A percentile compares a stretch with the other conserved stretches of the same genome.
phyloP scores from a whole-genome alignment of 2,888 invertebrate species.

The Trisateles emortualis region DNA sequence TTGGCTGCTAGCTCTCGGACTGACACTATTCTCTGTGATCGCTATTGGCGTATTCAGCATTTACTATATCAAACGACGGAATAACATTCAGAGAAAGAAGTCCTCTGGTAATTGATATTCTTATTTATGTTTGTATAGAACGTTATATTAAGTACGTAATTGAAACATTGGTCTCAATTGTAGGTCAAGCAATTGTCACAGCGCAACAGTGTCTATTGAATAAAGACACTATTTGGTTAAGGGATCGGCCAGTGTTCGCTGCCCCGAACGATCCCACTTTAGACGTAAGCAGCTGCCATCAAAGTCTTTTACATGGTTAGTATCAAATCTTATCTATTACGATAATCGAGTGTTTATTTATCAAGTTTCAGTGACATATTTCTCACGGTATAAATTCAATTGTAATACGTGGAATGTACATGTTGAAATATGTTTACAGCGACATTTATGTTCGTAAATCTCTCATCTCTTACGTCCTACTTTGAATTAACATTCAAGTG shows the following conservation, averaged over 20 bases:
- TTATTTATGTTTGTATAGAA: conserved; percentile 26
- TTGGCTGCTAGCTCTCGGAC: conserved; percentile 77
- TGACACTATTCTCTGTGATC: conserved; percentile 75
- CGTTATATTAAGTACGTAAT: conserved; percentile 54
- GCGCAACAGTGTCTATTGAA: conserved; percentile 83
- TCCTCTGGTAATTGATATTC: conserved; percentile 68
- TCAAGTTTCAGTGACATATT: conserved; percentile 50
- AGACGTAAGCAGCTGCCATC: conserved; percentile 79
- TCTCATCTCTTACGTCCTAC: conserved; percentile 11
- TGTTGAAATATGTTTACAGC: conserved; percentile 13
- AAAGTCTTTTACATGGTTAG: conserved; percentile 80
- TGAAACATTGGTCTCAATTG: conserved; percentile 72
- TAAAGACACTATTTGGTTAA: conserved; percentile 84
- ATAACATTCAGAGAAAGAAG: conserved; percentile 78
- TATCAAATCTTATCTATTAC: conserved; percentile 43
- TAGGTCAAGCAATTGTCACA: conserved; percentile 84
- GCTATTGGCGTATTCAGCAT: conserved; percentile 77
- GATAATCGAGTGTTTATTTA: conserved; percentile 43
- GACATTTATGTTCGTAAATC: conserved; percentile 10
- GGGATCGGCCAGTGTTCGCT: conserved; percentile 79
- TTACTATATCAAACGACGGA: conserved; percentile 77
- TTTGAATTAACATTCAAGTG: conserved; percentile 18
- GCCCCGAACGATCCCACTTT: conserved; percentile 71
- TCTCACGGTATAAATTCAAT: conserved; percentile 52
- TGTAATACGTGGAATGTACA: conserved; percentile 22